Evolutionary conservation across 2,888 invertebrate genomes (phyloP).

Genomic region (Nysson spinosus): DNA sequence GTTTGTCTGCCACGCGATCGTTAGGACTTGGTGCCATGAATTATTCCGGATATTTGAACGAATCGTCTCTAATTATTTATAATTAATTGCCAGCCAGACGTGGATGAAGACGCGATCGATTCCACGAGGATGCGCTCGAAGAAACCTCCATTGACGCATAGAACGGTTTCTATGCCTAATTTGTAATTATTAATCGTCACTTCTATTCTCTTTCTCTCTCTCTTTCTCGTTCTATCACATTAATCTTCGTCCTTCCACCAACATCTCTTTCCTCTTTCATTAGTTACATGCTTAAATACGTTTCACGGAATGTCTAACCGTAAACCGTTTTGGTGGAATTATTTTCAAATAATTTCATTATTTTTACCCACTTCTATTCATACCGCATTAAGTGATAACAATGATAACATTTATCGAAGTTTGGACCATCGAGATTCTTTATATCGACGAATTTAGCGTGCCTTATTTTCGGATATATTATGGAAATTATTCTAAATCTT

Average conservation of each 20-base stretch:
- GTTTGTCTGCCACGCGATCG: slow-evolving; percentile 59
- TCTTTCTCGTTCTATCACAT: slow-evolving; percentile 28
- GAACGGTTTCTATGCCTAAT: slow-evolving; percentile 22
- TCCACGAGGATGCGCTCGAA: slow-evolving; percentile 15
- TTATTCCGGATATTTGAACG: slow-evolving; percentile 68
- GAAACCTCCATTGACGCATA: slow-evolving; percentile 8
- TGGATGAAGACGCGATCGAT: slow-evolving; percentile 30
- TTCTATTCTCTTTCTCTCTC: slow-evolving; percentile 2
- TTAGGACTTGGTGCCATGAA: slow-evolving; percentile 50
- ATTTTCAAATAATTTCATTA: too few species aligned
- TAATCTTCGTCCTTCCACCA: slow-evolving; percentile 30
- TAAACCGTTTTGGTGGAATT: too few species aligned
- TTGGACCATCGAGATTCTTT: too few species aligned
- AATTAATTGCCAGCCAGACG: slow-evolving; percentile 63
- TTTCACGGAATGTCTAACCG: slow-evolving; percentile 24
- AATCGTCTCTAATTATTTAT: slow-evolving; percentile 73
- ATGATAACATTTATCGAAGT: too few species aligned
- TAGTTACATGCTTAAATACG: slow-evolving; percentile 25
- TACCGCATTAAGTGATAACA: too few species aligned
- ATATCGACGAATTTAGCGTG: too few species aligned
- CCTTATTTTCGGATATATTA: too few species aligned
- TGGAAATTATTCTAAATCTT: too few species aligned
- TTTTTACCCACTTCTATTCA: too few species aligned
- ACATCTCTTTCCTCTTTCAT: slow-evolving; percentile 16
- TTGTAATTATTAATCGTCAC: slow-evolving; percentile 52